These are phyloP conservation scores for Ambastaia sidthimunki DNA, from an alignment of 2,797 vertebrate species.

Conservation along the genomic window DNA sequence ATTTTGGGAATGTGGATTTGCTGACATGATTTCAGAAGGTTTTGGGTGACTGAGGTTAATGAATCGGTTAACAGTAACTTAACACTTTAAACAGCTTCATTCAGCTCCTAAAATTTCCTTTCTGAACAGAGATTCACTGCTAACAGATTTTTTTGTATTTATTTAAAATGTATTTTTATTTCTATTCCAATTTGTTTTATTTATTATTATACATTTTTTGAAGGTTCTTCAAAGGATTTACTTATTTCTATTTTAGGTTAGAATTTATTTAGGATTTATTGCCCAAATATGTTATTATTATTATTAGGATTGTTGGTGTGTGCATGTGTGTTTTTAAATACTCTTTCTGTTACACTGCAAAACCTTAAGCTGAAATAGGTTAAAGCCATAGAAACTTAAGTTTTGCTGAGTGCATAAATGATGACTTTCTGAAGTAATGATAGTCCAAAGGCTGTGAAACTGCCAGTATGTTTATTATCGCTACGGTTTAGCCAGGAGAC, in stretches of 20 bases:
- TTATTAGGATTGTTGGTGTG: neutral
- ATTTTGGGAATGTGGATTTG: slow-evolving; percentile 4
- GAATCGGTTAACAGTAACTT: neutral
- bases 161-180: too few species aligned
- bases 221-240: neutral
- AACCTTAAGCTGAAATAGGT: slow-evolving; percentile 40
- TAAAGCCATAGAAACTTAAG: slow-evolving; percentile 54
- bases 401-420: slow-evolving; percentile 37
- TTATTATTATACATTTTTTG: neutral
- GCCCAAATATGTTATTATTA: slow-evolving; percentile 19
- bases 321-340: slow-evolving; percentile 12
- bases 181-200: neutral
- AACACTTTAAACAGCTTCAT: neutral
- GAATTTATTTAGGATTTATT: slow-evolving; percentile 18
- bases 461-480: slow-evolving; percentile 24
- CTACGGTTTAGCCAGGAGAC: neutral
- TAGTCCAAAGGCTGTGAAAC: slow-evolving; percentile 39
- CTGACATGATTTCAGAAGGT: neutral
- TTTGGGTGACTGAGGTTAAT: neutral
- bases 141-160: neutral
- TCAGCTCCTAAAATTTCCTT: slow-evolving; percentile 16
- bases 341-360: slow-evolving; percentile 27
- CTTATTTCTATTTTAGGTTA: too few species aligned
- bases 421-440: slow-evolving; percentile 22
- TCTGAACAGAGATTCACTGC: slow-evolving; percentile 21